Evolutionary conservation across 2,113 vertebrate species (phyloP).

Genomic region (Ictidomys tridecemlineatus): DNA sequence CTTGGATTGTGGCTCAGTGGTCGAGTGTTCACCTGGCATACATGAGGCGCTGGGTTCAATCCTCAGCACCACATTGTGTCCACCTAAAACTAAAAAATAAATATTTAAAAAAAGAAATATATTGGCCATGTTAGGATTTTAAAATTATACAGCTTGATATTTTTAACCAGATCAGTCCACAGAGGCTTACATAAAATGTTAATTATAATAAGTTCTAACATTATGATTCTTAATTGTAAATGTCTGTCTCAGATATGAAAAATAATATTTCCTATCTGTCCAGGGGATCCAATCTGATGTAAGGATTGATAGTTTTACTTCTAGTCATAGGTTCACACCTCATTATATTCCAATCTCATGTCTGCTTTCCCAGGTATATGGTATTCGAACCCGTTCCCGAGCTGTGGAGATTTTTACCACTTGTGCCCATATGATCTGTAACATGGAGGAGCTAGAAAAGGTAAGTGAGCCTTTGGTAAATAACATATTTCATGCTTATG

Average conservation of each 20-base stretch:
- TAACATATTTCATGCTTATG: background rate
- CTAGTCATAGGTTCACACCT: background rate
- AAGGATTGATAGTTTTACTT: background rate
- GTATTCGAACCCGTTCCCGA: constrained; percentile 96
- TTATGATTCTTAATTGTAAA: background rate
- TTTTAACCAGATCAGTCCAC: background rate
- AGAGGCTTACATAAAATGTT: background rate
- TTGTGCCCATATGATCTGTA: constrained; percentile 98
- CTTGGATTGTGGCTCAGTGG: too few species aligned
- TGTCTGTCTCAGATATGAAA: background rate
- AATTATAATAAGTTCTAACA: background rate
- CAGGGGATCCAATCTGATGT: background rate
- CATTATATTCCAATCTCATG: background rate
- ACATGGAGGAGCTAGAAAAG: constrained; percentile 99
- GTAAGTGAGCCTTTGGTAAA: constrained; percentile 82
- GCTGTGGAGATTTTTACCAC: constrained; percentile 99
- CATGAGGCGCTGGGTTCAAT: too few species aligned
- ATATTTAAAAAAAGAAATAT: background rate
- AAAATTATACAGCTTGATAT: background rate
- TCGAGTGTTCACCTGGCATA: too few species aligned
- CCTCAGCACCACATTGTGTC: background rate
- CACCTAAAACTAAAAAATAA: background rate
- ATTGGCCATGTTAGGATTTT: background rate
- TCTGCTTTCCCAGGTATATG: constrained; percentile 91
- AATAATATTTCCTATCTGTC: background rate